phyloP scores from a whole-genome alignment of 2,113 vertebrate species.

The Ahaetulla prasina region DNA sequence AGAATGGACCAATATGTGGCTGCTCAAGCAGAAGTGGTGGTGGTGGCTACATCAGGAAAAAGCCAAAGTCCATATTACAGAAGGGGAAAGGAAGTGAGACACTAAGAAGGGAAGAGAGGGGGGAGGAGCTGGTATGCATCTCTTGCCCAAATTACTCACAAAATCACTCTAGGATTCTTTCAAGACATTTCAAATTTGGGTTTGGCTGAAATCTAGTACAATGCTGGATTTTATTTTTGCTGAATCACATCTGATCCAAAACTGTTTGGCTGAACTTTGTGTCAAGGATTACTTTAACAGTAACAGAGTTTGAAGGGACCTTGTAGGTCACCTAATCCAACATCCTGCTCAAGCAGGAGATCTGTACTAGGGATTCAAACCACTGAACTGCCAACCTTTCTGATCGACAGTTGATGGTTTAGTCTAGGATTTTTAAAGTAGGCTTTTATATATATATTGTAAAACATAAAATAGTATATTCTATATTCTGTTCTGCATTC shows the following conservation, averaged over 20 bases:
- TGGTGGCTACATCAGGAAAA: background rate
- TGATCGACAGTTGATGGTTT: background rate
- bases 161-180: background rate
- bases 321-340: too few relatives aligned
- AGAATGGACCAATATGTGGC: background rate
- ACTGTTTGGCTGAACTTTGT: background rate
- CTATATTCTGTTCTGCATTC: background rate
- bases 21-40: background rate
- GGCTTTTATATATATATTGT: background rate
- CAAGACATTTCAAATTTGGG: background rate
- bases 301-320: too few relatives aligned
- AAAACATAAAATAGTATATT: background rate
- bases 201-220: background rate
- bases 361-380: too few relatives aligned
- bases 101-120: background rate
- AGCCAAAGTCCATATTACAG: background rate
- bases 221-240: background rate
- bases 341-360: too few relatives aligned
- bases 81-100: background rate
- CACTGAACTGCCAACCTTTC: too few relatives aligned
- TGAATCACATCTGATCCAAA: background rate
- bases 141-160: background rate
- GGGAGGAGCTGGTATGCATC: background rate
- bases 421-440: background rate
- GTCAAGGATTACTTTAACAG: too few relatives aligned